A percentile compares a stretch with the other conserved stretches of the same genome.
phyloP scores from a whole-genome alignment of 1,140 invertebrate genomes.

The Pseudomyrmex dendroicus region DNA sequence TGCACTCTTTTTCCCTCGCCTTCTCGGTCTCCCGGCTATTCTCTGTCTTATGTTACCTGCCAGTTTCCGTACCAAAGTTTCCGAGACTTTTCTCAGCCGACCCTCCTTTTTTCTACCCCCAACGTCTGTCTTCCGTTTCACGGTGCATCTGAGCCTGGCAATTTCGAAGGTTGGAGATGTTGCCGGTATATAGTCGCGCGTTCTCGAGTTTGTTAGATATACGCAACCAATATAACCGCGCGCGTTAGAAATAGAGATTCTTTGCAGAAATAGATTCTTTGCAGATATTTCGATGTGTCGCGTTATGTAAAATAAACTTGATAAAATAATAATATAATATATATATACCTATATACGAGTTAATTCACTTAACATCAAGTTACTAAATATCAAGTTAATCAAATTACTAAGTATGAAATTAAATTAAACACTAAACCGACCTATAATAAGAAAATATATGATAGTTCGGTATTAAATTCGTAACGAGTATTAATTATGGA shows the following conservation, averaged over 20 bases:
- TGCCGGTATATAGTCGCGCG: constrained; percentile 18
- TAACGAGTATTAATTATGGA: background rate
- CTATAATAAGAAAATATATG: no score
- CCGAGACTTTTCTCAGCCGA: constrained; percentile 41
- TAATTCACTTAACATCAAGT: no score
- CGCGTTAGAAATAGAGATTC: background rate
- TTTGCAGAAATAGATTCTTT: background rate
- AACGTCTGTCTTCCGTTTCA: constrained; percentile 51
- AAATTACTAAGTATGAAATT: no score
- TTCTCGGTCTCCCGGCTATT: constrained; percentile 12
- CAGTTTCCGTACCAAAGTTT: constrained; percentile 57
- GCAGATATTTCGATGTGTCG: no score
- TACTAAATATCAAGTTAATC: no score
- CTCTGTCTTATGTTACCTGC: constrained; percentile 58
- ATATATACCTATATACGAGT: no score
- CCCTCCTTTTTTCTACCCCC: background rate
- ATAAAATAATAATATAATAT: no score
- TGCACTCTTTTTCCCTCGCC: constrained; percentile 54
- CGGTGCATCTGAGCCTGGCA: constrained; percentile 29
- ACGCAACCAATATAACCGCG: background rate
- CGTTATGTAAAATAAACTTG: no score
- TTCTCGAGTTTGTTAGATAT: constrained; percentile 19
- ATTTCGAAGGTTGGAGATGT: constrained; percentile 51
- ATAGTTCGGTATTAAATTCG: no score
- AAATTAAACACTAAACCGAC: no score